Conservation (phyloP, 1,140 invertebrate genomes). For the Dreissena polymorpha region DNA sequence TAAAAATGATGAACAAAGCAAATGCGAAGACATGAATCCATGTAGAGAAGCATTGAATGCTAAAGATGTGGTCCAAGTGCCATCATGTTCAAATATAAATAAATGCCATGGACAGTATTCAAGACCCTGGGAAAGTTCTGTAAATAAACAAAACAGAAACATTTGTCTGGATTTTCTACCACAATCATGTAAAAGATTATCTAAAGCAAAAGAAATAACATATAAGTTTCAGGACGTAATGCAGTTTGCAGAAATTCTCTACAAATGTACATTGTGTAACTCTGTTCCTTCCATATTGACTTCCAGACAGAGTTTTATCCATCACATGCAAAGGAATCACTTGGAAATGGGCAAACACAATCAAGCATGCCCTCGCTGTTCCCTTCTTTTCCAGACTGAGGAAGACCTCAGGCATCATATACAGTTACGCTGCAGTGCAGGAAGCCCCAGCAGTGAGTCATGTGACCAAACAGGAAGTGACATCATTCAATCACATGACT, state of each 20-base stretch:
- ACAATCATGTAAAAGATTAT: too few species aligned
- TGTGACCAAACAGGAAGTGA: slow-evolving; percentile 49
- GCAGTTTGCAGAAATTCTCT: slow-evolving; percentile 73
- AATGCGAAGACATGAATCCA: too few species aligned
- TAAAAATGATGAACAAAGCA: too few species aligned
- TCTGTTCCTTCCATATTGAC: slow-evolving; percentile 72
- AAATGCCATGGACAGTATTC: too few species aligned
- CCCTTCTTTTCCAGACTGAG: slow-evolving; percentile 67
- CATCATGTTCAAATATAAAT: too few species aligned
- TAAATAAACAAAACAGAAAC: too few species aligned
- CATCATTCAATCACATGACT: slow-evolving; percentile 38
- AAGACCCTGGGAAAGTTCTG: too few species aligned
- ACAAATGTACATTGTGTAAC: slow-evolving; percentile 73
- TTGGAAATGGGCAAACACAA: slow-evolving; percentile 48
- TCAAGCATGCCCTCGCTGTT: slow-evolving; percentile 60
- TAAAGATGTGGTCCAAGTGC: too few species aligned
- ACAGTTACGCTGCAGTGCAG: slow-evolving; percentile 23
- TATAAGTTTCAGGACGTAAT: slow-evolving; percentile 58
- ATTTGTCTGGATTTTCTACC: too few species aligned
- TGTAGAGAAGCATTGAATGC: too few species aligned
- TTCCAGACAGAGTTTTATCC: slow-evolving; percentile 66
- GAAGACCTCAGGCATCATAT: slow-evolving; percentile 68
- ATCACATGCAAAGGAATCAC: slow-evolving; percentile 69
- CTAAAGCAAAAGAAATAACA: too few species aligned
- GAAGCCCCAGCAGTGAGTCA: slow-evolving; percentile 17